A percentile compares a stretch with the other conserved stretches of the same genome.
Evolutionary conservation across 1,140 invertebrate species (phyloP).

Genomic region (Zaprionus vittiger): DNA sequence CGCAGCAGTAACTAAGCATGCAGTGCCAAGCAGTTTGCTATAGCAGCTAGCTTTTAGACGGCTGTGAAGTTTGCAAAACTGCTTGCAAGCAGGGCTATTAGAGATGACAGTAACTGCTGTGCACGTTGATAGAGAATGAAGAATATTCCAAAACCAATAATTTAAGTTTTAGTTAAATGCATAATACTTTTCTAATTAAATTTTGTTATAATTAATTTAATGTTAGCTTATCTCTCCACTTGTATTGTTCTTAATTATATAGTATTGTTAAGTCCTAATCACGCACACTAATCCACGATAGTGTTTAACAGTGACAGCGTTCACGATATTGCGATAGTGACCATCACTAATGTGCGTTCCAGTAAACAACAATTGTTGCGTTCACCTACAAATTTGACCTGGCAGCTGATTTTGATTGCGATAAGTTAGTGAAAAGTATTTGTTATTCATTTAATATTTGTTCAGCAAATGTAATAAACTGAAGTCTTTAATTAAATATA

Average conservation of each 20-base stretch:
- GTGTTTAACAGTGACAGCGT: too few species aligned
- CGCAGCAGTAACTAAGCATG: background rate
- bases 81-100: background rate
- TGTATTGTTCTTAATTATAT: too few species aligned
- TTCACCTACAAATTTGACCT: slow-evolving; percentile 54
- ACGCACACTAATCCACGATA: too few species aligned
- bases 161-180: too few species aligned
- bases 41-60: slow-evolving; percentile 21
- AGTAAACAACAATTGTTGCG: slow-evolving; percentile 43
- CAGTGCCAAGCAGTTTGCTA: background rate
- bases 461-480: background rate
- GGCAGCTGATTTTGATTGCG: slow-evolving; percentile 37
- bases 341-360: slow-evolving; percentile 23
- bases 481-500: background rate
- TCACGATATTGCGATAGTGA: background rate
- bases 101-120: background rate
- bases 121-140: background rate
- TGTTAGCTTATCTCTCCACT: too few species aligned
- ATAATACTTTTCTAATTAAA: too few species aligned
- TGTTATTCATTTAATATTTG: background rate
- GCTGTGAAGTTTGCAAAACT: background rate
- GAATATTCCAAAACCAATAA: too few species aligned
- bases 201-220: too few species aligned
- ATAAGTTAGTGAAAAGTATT: slow-evolving; percentile 23
- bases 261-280: too few species aligned